phyloP scores from a whole-genome alignment of 2,888 invertebrate species.

The Zelleria hepariella region DNA sequence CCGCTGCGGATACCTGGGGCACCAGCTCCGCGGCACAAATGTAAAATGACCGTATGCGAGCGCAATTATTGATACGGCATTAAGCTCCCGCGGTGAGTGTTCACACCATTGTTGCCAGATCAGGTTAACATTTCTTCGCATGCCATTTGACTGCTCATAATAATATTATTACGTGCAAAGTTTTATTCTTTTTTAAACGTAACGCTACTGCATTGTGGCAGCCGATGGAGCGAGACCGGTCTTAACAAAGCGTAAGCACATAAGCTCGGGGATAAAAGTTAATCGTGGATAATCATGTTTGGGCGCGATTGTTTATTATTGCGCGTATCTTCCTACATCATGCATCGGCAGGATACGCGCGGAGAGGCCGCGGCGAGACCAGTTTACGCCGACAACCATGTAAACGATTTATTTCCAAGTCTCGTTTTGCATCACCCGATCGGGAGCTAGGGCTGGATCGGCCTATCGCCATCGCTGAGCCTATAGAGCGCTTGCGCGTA shows the following conservation, averaged over 20 bases:
- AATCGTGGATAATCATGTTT: background rate
- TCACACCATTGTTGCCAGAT: background rate
- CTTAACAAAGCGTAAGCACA: background rate
- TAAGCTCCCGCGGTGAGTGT: background rate
- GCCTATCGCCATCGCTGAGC: constrained; percentile 14
- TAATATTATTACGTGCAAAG: background rate
- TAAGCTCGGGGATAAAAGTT: background rate
- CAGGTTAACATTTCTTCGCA: too few species aligned
- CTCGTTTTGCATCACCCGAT: constrained; percentile 69
- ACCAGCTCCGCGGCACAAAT: constrained; percentile 24
- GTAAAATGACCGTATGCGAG: constrained; percentile 30
- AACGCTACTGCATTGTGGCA: background rate
- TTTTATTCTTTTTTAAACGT: background rate
- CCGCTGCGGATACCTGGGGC: constrained; percentile 46
- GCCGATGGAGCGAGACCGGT: background rate
- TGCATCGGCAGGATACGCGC: constrained; percentile 24
- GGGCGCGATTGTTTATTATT: constrained; percentile 12
- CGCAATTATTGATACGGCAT: constrained; percentile 44
- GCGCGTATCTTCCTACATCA: constrained; percentile 46
- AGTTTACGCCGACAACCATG: constrained; percentile 72
- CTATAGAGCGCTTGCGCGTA: constrained; percentile 24
- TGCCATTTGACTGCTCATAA: background rate
- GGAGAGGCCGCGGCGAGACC: constrained; percentile 40
- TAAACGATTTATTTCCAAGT: constrained; percentile 69
- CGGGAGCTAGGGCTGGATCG: constrained; percentile 57